These are phyloP conservation scores for Scyliorhinus canicula DNA, from an alignment of 2,797 vertebrate species.

Conservation along the genomic window DNA sequence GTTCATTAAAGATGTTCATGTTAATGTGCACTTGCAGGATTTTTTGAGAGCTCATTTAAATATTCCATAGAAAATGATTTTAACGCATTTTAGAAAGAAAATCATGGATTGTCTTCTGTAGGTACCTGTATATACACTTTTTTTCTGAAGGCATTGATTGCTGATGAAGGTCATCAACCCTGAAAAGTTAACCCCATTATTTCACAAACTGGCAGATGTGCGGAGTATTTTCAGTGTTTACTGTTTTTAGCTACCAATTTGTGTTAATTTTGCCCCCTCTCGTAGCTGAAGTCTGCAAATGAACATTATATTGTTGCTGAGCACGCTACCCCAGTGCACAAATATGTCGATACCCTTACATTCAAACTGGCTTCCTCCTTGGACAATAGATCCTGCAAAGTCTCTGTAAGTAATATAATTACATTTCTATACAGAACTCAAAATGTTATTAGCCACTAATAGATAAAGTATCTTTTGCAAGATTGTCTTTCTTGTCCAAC, in stretches of 20 bases:
- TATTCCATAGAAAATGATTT: not conserved
- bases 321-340: conserved; percentile 54
- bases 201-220: not conserved
- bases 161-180: not conserved
- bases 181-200: not conserved
- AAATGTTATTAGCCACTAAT: not conserved
- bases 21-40: not conserved
- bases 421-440: not conserved
- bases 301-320: conserved; percentile 65
- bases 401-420: conserved; percentile 51
- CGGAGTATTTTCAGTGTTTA: no score
- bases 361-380: conserved; percentile 55
- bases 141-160: not conserved
- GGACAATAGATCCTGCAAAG: conserved; percentile 57
- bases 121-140: not conserved
- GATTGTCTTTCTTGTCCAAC: not conserved
- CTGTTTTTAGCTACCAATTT: not conserved
- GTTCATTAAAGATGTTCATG: not conserved
- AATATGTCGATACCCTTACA: conserved; percentile 55
- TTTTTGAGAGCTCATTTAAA: not conserved
- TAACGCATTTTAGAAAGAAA: not conserved
- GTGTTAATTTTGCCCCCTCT: not conserved
- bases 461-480: not conserved
- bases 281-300: conserved; percentile 59
- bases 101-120: not conserved